Base-by-base conservation (phyloP, 2,113 vertebrate genomes). In the Triplophysa siluroides region DNA sequence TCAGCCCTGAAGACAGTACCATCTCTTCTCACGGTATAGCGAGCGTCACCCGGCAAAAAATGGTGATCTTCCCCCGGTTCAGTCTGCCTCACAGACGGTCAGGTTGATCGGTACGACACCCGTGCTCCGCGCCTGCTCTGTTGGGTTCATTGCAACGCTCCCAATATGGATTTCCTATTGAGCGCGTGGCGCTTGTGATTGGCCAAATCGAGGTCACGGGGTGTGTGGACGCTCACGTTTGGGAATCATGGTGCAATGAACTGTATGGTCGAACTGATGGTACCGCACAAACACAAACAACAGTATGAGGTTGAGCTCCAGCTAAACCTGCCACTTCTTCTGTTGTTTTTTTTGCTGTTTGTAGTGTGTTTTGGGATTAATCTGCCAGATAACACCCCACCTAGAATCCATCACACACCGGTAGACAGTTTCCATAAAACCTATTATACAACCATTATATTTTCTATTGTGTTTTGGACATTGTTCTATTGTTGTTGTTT, bases 181-280 rank as follows among this genome's bases (percentile, higher is more conserved):
- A 78, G 50, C 2, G 58, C 16, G 81, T 47, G 24, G 1, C 60
- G n/a, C 1, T 18, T 81, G 18, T 54, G 16, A 89, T 90, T 92
- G 88, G 90, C 65, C 64, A 38, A 33, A 41, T 33, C 2, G 0
- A 1, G 0, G 19, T 76, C 58, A 82, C 64, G 0, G 70, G 81
- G 18, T 0, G 1, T 0, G 2, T 1, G 16, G 47, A 54, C 16
- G 50, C 82, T 91, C 91, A 90, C 87, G 88, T 92, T 91, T 90
- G 56, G 65, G 14, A 84, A 65, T 91, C 90, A 78, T 91, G 91
- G 77, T 74, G 75, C 7, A 16, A 58, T 8, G 23, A 45, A 56
- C 1, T 11, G 60, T 19, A 29, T 33, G 21, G 14, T 24, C 50
- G 29, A 4, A 29, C 29, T 29, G 29, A 29, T 29, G 29, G 29